Percentiles rank a stretch among this genome's conserved stretches.
Conservation (phyloP, 2,797 vertebrate species). For the Intellagama lesueurii region DNA sequence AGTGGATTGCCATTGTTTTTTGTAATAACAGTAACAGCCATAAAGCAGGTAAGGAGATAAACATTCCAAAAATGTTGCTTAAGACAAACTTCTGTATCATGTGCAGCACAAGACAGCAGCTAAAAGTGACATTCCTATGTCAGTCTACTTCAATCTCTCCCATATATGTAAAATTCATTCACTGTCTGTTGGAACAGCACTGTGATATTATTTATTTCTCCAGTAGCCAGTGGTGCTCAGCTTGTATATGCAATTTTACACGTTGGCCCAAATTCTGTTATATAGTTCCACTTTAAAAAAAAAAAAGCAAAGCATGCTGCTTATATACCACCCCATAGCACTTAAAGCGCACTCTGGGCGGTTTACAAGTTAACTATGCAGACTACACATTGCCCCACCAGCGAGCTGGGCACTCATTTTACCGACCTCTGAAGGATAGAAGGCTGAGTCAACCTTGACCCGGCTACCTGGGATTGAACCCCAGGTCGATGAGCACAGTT, state of each 20-base stretch:
- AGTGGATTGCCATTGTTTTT: constrained; percentile 99
- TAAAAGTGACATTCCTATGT: neutral
- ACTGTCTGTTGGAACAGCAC: neutral
- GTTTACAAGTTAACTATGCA: no score
- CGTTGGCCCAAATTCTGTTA: neutral
- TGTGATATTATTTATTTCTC: neutral
- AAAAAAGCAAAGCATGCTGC: no score
- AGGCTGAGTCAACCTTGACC: no score
- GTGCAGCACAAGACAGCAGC: neutral
- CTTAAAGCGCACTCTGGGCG: no score
- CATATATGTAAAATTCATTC: neutral
- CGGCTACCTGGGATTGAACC: no score
- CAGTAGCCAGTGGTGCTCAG: no score
- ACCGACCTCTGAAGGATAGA: no score
- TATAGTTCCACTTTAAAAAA: no score
- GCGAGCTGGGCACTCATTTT: no score
- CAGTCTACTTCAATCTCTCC: neutral
- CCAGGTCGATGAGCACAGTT: no score
- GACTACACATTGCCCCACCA: no score
- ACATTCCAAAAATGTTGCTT: neutral
- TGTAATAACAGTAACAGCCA: constrained; percentile 98
- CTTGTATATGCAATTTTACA: neutral
- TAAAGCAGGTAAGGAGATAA: constrained; percentile 91
- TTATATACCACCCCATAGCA: no score
- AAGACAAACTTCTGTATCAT: neutral